These are phyloP conservation scores for Acanthopagrus latus DNA, from an alignment of 2,797 vertebrate species.

Conservation along the genomic window DNA sequence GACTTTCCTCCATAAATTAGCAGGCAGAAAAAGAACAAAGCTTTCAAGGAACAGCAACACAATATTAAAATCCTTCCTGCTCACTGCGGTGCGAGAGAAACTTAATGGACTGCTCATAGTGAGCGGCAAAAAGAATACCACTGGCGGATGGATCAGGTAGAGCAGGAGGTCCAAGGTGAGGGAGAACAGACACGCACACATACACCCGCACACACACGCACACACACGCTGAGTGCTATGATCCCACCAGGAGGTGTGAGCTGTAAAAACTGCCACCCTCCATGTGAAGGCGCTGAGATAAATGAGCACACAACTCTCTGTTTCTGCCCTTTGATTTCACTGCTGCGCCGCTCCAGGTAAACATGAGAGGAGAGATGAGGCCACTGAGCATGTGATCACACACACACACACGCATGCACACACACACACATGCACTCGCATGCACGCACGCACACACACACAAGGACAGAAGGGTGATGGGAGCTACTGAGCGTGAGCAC, in stretches of 20 bases:
- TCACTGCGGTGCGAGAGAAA: conserved; percentile 34
- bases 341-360: conserved; percentile 63
- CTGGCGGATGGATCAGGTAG: conserved; percentile 31
- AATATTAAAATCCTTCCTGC: conserved; percentile 50
- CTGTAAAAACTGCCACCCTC: conserved; percentile 61
- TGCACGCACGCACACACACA: background rate
- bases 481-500: conserved; percentile 16
- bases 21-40: conserved; percentile 71
- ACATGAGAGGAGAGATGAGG: conserved; percentile 56
- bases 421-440: conserved; percentile 16
- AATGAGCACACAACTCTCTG: conserved; percentile 67
- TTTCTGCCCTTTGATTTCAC: conserved; percentile 73
- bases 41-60: conserved; percentile 52
- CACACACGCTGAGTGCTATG: conserved; percentile 30
- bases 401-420: background rate
- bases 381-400: conserved; percentile 51
- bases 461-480: conserved; percentile 13
- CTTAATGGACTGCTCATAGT: conserved; percentile 53
- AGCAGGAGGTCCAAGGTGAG: conserved; percentile 64
- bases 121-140: conserved; percentile 35
- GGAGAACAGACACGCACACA: conserved; percentile 28
- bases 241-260: conserved; percentile 62
- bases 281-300: conserved; percentile 66
- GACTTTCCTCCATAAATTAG: conserved; percentile 73
- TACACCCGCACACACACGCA: conserved; percentile 10